Conservation (phyloP, 2,888 invertebrate species). For the Octonoba sinensis region DNA sequence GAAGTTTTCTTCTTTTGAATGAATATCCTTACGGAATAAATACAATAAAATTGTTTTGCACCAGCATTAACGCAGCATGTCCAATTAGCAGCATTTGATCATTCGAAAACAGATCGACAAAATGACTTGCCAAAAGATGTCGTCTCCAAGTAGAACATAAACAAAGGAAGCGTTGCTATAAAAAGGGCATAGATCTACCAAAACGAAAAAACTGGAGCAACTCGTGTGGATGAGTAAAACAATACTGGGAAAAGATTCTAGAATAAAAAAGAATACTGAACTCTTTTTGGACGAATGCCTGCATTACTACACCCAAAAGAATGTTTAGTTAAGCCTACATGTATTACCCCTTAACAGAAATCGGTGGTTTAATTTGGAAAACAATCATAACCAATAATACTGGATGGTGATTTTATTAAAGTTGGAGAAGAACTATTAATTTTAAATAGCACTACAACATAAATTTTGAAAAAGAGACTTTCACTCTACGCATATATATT, state of each 20-base stretch:
- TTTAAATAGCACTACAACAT: no score
- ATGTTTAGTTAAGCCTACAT: background rate
- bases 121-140: slow-evolving; percentile 20
- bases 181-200: slow-evolving; percentile 13
- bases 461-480: no score
- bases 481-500: no score
- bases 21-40: no score
- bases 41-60: no score
- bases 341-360: no score
- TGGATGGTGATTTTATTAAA: no score
- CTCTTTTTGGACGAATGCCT: slow-evolving; percentile 4
- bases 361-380: no score
- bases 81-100: slow-evolving; percentile 9
- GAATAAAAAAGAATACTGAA: background rate
- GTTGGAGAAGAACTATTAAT: no score
- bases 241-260: background rate
- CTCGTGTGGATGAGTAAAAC: slow-evolving; percentile 10
- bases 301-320: slow-evolving; percentile 12
- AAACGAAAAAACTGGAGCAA: background rate
- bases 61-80: background rate
- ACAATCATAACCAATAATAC: no score
- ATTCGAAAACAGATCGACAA: slow-evolving; percentile 9
- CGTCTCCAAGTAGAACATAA: slow-evolving; percentile 47
- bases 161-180: slow-evolving; percentile 33
- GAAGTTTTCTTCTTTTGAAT: no score